A percentile compares a stretch with the other conserved stretches of the same genome.
Evolutionary conservation across 2,888 invertebrate species (phyloP).

Genomic region (Agrotis exclamationis): DNA sequence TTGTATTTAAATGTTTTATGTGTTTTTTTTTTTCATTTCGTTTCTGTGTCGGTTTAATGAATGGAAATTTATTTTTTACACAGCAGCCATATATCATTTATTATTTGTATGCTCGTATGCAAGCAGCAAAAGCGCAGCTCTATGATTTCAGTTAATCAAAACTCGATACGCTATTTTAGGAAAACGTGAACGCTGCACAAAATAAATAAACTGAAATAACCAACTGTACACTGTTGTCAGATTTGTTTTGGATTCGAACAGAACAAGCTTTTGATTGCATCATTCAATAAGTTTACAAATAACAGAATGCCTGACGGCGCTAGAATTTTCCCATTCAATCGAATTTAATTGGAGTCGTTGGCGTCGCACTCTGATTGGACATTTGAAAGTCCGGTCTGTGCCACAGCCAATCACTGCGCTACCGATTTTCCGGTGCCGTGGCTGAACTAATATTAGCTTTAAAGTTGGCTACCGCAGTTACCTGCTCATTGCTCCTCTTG

Average conservation of each 20-base stretch:
- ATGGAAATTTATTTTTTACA: not conserved
- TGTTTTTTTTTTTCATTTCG: not conserved
- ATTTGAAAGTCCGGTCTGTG: slow-evolving; percentile 52
- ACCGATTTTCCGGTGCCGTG: slow-evolving; percentile 56
- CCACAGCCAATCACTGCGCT: slow-evolving; percentile 59
- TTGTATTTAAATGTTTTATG: no score
- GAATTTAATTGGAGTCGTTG: slow-evolving; percentile 63
- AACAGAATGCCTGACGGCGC: slow-evolving; percentile 57
- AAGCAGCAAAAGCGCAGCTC: not conserved
- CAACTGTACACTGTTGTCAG: slow-evolving; percentile 27
- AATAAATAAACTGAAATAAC: slow-evolving; percentile 37
- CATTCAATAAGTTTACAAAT: slow-evolving; percentile 59
- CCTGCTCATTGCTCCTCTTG: slow-evolving; percentile 59
- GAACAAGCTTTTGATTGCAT: slow-evolving; percentile 55
- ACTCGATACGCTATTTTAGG: slow-evolving; percentile 2
- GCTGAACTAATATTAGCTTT: slow-evolving; percentile 63
- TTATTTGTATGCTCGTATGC: not conserved
- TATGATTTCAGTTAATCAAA: slow-evolving; percentile 2
- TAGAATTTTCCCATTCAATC: slow-evolving; percentile 61
- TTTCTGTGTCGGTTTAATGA: not conserved
- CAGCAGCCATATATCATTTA: not conserved
- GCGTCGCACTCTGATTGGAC: slow-evolving; percentile 58
- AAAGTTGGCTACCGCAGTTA: slow-evolving; percentile 60
- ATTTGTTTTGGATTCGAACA: slow-evolving; percentile 46
- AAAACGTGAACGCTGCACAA: slow-evolving; percentile 5